Evolutionary conservation across 1,140 invertebrate genomes (phyloP), one percentile per base, ranked within the genome.

Genomic region (Tetramorium simillimum): DNA sequence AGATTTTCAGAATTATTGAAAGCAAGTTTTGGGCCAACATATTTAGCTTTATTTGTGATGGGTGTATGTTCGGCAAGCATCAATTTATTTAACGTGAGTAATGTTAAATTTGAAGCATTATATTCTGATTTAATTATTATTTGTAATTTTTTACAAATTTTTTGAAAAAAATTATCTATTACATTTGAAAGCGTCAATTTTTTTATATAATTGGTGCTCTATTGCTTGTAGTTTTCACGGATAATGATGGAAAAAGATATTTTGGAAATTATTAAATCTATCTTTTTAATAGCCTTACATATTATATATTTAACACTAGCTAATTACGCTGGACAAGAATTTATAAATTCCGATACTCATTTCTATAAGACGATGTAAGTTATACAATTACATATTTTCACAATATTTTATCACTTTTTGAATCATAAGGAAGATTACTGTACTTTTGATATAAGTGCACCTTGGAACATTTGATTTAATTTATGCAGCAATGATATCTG

Each of bases 301-400:
- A 1, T 82, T 33, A 0, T 37, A 5, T 49, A 12, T 43, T 18
- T 85, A 7, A n/a, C 5, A 14, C 0, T 40, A 18, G 14, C 1
- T 28, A 85, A 85, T 77, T 77, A 37, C n/a, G 60, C 53, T 77
- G 69, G 70, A 0, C 82, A 85, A 12, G 43, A 53, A 37, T 77
- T 85, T 40, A 85, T 75, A 40, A 28, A 85, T 65, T 4, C 0
- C 18, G 73, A 77, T 43, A 62, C n/a, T 0, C 3, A 16, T 37
- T 6, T 62, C 9, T 62, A 75, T 43, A 3, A n/a, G 10, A 33
- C 28, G 6, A 37, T 80, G 77, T 58, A 73, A 24, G 69, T 82
- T 14, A 46, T 3, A 21, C 16, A 12, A 73, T 43, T 28, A 9
- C 24, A n/a, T 72, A 53, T 70, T 67, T 37, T 51, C 3, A 40